Percentiles rank a stretch among this genome's conserved stretches.
Conservation (phyloP, 2,797 vertebrate genomes). For the Cetoscarus ocellatus region DNA sequence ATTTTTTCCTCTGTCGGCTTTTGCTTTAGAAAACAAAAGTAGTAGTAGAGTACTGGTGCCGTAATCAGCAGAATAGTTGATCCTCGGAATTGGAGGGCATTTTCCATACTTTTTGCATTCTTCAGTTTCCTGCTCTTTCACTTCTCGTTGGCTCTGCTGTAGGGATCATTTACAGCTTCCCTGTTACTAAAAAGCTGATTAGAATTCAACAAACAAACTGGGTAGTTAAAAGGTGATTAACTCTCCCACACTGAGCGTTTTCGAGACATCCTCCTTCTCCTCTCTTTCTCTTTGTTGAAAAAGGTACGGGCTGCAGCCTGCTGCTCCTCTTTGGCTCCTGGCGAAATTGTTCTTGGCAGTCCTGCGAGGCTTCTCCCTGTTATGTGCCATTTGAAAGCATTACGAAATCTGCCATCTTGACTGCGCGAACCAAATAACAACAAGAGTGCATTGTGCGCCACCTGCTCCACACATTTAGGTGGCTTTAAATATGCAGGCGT, state of each 20-base stretch:
- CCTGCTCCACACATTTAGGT: slow-evolving; percentile 85
- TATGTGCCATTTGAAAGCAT: slow-evolving; percentile 85
- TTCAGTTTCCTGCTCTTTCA: background rate
- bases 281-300: slow-evolving; percentile 51
- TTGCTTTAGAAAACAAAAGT: too few species aligned
- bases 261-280: slow-evolving; percentile 40
- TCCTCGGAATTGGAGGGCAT: background rate
- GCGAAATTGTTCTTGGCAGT: slow-evolving; percentile 79
- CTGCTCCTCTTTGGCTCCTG: slow-evolving; percentile 79
- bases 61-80: background rate
- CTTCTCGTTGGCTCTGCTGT: background rate
- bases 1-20: too few species aligned
- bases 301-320: slow-evolving; percentile 73
- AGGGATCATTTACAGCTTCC: slow-evolving; percentile 10
- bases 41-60: background rate
- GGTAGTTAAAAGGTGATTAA: slow-evolving; percentile 51
- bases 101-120: background rate
- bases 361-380: slow-evolving; percentile 77
- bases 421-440: slow-evolving; percentile 83
- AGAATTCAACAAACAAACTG: slow-evolving; percentile 30
- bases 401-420: slow-evolving; percentile 85
- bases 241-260: slow-evolving; percentile 33
- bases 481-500: slow-evolving; percentile 81
- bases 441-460: slow-evolving; percentile 85
- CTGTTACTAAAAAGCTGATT: slow-evolving; percentile 26